Evolutionary conservation across 2,888 invertebrate species (phyloP), one percentile per base, ranked within the genome.

Genomic region (Dynastes hyllus): DNA sequence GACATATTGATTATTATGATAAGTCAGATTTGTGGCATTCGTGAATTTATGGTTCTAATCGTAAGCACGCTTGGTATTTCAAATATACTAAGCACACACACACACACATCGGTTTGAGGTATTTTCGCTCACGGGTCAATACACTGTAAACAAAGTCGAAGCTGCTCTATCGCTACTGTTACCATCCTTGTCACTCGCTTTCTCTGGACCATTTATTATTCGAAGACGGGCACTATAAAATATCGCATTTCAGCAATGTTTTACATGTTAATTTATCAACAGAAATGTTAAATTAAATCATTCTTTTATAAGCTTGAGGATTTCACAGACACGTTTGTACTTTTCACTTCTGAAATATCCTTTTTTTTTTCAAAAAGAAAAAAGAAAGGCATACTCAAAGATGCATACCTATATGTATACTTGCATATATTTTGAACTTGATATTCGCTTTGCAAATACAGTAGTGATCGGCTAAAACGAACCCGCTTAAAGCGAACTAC

Each of bases 71-170:
- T 37, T 53, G 27, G 29, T 32, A 51, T 70, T 69, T 77, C 8
- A 70, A 69, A 69, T 58, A 69, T 58, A 58, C 69, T 16, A 16
- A 55, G 5, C 75, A 73, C 29, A n/a, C 37, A 11, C 40, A 37
- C 67, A 61, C n/a, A 58, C 55, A 71, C 55, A 51, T 37, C 11
- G 2, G 37, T 71, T 71, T 50, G 69, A 69, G 81, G 80, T 81
- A 81, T 81, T 81, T 81, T 81, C 77, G 81, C 80, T 78, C 70
- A 73, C 77, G 69, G 81, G 81, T 81, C 81, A 80, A 80, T 81
- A 80, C 80, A 79, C 81, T 76, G 81, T 80, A 81, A 80, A 81
- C 81, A 80, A 80, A 81, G 53, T 37, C 66, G 5, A 55, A 69
- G 69, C 71, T 71, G 55, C 16, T 71, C 58, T 63, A 63, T 66